Evolutionary conservation across 2,113 vertebrate genomes (phyloP).

Genomic region (Calidris pygmaea): DNA sequence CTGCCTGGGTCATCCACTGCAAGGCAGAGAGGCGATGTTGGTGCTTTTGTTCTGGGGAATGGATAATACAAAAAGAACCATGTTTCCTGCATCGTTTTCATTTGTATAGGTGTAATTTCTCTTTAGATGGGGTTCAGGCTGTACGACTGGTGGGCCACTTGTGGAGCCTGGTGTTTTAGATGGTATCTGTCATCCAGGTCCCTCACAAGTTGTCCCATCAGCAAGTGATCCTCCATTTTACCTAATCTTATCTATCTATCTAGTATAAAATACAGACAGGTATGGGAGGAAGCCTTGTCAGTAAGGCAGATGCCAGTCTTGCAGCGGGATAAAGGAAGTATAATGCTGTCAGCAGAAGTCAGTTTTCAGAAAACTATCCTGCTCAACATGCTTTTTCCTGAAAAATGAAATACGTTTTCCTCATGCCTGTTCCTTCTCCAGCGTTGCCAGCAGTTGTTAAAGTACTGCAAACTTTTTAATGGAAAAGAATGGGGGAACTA

Average conservation of each 20-base stretch:
- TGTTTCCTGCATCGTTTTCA: accelerated
- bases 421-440: background rate
- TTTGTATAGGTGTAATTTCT: background rate
- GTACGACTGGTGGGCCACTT: background rate
- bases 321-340: background rate
- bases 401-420: background rate
- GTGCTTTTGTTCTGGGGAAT: background rate
- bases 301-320: background rate
- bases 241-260: background rate
- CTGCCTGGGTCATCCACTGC: background rate
- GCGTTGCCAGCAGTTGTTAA: background rate
- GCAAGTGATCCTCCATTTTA: background rate
- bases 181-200: background rate
- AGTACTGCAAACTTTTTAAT: background rate
- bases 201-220: background rate
- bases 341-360: background rate
- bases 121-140: background rate
- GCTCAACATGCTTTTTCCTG: background rate
- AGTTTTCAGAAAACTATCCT: background rate
- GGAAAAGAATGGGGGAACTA: background rate
- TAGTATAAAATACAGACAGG: background rate
- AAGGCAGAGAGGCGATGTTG: background rate
- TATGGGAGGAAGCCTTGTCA: background rate
- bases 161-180: background rate
- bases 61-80: background rate